Conservation (phyloP, 2,797 vertebrate genomes). For the Cetoscarus ocellatus region DNA sequence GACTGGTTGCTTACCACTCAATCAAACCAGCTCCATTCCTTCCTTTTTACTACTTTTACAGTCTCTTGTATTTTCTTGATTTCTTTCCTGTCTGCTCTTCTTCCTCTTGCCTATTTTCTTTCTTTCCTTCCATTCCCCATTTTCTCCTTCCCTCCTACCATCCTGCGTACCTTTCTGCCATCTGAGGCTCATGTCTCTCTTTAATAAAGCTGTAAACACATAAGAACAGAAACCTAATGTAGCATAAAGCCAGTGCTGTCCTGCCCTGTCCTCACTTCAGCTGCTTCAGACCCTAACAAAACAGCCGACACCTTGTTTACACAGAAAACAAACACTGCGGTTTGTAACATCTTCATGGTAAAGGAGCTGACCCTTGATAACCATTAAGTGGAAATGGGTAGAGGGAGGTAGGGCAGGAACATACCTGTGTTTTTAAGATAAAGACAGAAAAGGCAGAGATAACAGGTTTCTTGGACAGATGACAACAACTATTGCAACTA, state of each 20-base stretch:
- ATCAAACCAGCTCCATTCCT: too few species aligned
- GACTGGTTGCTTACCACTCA: too few species aligned
- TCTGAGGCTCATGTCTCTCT: background rate
- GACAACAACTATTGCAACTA: conserved; percentile 28
- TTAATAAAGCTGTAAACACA: background rate
- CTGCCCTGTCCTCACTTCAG: background rate
- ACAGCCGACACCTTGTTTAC: background rate
- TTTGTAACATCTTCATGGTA: too few species aligned
- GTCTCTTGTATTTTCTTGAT: too few species aligned
- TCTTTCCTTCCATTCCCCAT: too few species aligned
- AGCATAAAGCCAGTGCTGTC: background rate
- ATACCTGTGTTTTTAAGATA: conserved; percentile 38
- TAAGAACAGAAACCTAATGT: background rate
- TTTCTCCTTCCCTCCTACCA: too few species aligned
- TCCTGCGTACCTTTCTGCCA: too few species aligned
- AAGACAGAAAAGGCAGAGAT: conserved; percentile 54
- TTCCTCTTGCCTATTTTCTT: too few species aligned
- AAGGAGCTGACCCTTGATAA: too few species aligned
- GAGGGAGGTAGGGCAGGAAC: conserved; percentile 6
- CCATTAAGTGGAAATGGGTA: too few species aligned
- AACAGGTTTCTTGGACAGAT: conserved; percentile 32
- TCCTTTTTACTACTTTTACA: too few species aligned
- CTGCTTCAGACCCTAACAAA: background rate
- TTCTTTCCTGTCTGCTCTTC: too few species aligned
- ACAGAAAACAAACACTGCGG: background rate